These are phyloP conservation scores for Empis livida DNA, from an alignment of 2,888 invertebrate species.

Conservation along the genomic window DNA sequence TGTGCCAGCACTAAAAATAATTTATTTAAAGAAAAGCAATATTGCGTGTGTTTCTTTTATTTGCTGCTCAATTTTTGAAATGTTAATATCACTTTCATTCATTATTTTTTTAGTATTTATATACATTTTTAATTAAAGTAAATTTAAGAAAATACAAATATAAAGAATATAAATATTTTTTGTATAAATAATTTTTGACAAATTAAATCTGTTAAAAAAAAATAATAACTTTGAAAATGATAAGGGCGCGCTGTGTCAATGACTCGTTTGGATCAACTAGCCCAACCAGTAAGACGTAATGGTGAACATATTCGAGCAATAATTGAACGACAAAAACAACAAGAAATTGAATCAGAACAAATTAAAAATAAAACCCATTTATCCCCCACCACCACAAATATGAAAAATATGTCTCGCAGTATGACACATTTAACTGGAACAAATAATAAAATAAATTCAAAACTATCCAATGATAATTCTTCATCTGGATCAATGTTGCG, in stretches of 20 bases:
- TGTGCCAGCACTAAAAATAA: too few species aligned
- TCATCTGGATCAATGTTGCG: constrained; percentile 18
- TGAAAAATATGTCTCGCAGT: constrained; percentile 48
- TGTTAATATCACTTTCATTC: constrained; percentile 8
- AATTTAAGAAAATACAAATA: constrained; percentile 5
- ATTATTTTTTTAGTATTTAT: constrained; percentile 10
- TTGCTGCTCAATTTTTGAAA: constrained; percentile 5
- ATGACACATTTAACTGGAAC: constrained; percentile 49
- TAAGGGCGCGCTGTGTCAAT: constrained; percentile 84
- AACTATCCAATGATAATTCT: background rate
- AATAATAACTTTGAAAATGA: constrained; percentile 5
- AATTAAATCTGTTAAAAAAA: background rate
- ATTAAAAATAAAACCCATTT: constrained; percentile 13
- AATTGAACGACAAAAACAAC: constrained; percentile 33
- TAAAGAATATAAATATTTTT: background rate
- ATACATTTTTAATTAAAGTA: constrained; percentile 7
- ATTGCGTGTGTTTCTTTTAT: constrained; percentile 1
- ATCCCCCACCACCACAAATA: constrained; percentile 21
- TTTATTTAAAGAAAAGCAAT: constrained; percentile 1
- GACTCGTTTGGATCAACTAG: constrained; percentile 80
- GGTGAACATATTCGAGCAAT: constrained; percentile 36
- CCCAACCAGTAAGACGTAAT: constrained; percentile 52
- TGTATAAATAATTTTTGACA: background rate
- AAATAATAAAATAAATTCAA: constrained; percentile 9
- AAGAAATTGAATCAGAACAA: constrained; percentile 15